Conservation (phyloP, 1,140 invertebrate genomes). For the Drosophila kepulauana region DNA sequence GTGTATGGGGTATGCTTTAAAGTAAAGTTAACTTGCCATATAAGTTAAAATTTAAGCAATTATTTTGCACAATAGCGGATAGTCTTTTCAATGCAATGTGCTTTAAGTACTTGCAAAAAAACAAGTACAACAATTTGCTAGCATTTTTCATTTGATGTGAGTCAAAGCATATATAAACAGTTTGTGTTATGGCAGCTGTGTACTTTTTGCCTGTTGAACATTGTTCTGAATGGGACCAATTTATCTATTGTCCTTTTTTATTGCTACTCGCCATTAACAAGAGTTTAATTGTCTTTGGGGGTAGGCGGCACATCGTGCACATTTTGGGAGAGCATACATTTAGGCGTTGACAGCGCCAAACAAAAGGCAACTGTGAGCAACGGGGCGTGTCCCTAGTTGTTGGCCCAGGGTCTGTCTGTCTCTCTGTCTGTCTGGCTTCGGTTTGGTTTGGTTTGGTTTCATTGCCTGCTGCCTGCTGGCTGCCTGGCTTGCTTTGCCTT, state of each 20-base stretch:
- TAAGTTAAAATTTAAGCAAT: too few relatives aligned
- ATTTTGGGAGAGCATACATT: slow-evolving; percentile 31
- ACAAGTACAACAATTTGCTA: slow-evolving; percentile 1
- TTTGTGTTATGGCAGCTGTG: slow-evolving; percentile 23
- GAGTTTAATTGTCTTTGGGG: slow-evolving; percentile 54
- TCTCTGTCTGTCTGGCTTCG: too few relatives aligned
- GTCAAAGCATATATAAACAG: slow-evolving; percentile 12
- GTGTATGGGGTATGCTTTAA: too few relatives aligned
- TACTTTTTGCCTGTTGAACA: slow-evolving; percentile 33
- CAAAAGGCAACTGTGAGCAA: slow-evolving; percentile 38
- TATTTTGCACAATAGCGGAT: not conserved
- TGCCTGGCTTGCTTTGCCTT: not conserved
- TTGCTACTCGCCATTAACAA: slow-evolving; percentile 52
- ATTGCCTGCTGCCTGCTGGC: not conserved
- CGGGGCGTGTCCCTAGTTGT: slow-evolving; percentile 11
- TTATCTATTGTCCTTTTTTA: slow-evolving; percentile 51
- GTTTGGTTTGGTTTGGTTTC: not conserved
- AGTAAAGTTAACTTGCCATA: too few relatives aligned
- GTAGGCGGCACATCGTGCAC: not conserved
- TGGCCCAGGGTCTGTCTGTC: not conserved
- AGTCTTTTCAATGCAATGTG: not conserved
- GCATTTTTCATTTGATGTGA: not conserved
- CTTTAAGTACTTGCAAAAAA: not conserved
- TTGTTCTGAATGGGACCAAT: slow-evolving; percentile 37
- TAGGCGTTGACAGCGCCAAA: slow-evolving; percentile 36